These are phyloP conservation scores for Sturnus vulgaris DNA, from an alignment of 2,113 vertebrate genomes.

Conservation along the genomic window DNA sequence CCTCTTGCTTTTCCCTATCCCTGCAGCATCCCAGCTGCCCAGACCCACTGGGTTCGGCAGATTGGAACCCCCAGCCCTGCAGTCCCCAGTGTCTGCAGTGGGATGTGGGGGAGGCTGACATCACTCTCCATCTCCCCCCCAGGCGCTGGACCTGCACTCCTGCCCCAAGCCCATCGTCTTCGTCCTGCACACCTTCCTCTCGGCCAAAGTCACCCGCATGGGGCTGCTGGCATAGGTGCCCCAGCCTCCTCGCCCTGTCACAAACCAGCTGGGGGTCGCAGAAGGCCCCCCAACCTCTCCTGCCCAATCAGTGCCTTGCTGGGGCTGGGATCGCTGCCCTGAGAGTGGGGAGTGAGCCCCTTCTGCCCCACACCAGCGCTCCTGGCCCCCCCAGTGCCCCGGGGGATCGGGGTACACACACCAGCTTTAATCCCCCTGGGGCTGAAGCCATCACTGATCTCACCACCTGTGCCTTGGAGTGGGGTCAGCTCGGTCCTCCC, in stretches of 20 bases:
- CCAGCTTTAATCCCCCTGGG: not conserved
- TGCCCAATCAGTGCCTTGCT: constrained; percentile 68
- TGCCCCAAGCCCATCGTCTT: constrained; percentile 96
- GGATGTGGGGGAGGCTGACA: not conserved
- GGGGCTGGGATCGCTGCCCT: not conserved
- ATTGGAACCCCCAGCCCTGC: not conserved
- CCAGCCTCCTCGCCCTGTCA: not conserved
- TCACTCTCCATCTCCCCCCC: not conserved
- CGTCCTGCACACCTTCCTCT: constrained; percentile 94
- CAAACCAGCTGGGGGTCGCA: not conserved
- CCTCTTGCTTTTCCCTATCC: not conserved
- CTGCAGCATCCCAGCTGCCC: not conserved
- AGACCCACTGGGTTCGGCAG: fast-evolving
- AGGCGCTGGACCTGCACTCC: constrained; percentile 92
- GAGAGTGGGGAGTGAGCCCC: not conserved
- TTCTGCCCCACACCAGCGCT: not conserved
- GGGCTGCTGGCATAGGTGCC: constrained; percentile 85
- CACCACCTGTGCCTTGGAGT: constrained; percentile 72
- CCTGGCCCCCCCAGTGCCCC: not conserved
- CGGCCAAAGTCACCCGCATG: constrained; percentile 95
- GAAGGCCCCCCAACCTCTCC: not conserved
- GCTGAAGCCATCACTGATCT: constrained; percentile 58
- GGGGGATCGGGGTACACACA: not conserved
- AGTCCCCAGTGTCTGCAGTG: fast-evolving
- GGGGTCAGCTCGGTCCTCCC: not conserved